Evolutionary conservation across 2,797 vertebrate genomes (phyloP).

Genomic region (Chaetophractus vellerosus): DNA sequence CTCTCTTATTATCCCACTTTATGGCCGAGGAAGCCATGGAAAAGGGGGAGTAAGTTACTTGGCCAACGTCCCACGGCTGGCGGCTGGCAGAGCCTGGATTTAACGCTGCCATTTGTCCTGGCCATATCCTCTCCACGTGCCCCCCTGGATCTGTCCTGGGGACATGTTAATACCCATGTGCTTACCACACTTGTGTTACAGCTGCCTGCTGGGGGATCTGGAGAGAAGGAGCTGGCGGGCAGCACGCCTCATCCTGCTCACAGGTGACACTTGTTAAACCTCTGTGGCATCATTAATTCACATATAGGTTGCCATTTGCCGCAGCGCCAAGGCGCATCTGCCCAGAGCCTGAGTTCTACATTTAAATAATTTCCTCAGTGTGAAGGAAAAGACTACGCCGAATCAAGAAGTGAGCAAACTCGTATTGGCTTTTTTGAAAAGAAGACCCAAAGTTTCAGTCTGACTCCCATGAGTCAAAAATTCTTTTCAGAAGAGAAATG

Average conservation of each 20-base stretch:
- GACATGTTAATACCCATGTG: rapidly evolving
- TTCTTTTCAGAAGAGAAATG: not conserved
- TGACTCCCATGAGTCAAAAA: not conserved
- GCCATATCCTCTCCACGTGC: rapidly evolving
- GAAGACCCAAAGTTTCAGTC: not conserved
- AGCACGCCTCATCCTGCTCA: rapidly evolving
- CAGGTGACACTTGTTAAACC: no score
- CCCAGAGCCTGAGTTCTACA: no score
- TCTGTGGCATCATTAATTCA: not conserved
- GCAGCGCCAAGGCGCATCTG: not conserved
- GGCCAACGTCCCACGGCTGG: no score
- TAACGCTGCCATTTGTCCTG: rapidly evolving
- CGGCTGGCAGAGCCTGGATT: not conserved
- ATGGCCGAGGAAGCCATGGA: not conserved
- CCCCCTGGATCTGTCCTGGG: rapidly evolving
- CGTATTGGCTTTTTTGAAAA: not conserved
- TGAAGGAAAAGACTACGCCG: not conserved
- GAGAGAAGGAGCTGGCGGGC: rapidly evolving
- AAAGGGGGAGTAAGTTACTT: rapidly evolving
- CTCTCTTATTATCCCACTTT: rapidly evolving
- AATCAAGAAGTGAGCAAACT: not conserved
- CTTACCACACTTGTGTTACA: rapidly evolving
- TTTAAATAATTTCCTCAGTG: no score
- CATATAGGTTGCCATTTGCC: rapidly evolving
- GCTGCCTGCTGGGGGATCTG: rapidly evolving